Evolutionary conservation across 2,797 vertebrate species (phyloP).

Genomic region (Salmo trutta): DNA sequence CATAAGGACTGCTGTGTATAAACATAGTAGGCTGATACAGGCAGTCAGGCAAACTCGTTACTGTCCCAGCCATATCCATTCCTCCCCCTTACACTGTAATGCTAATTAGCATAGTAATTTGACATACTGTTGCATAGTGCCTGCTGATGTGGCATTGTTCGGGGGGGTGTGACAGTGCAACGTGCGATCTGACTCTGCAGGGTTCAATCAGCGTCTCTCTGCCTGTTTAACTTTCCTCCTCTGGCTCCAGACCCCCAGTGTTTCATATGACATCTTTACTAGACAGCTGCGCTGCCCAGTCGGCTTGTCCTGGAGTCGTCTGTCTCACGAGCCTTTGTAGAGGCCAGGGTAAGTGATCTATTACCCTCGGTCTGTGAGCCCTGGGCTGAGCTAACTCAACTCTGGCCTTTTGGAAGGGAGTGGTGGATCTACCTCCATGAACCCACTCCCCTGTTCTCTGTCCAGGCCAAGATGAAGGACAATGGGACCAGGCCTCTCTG

Average conservation of each 20-base stretch:
- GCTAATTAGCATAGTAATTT: too few relatives aligned
- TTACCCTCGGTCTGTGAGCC: not conserved
- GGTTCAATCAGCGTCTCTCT: not conserved
- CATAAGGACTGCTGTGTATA: not conserved
- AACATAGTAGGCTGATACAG: too few relatives aligned
- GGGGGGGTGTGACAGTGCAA: too few relatives aligned
- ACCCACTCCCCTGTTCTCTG: not conserved
- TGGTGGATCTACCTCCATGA: not conserved
- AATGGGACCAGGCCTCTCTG: not conserved
- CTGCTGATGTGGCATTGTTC: too few relatives aligned
- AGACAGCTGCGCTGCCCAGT: not conserved
- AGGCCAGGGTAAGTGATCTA: not conserved
- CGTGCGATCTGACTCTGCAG: too few relatives aligned
- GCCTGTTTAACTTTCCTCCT: not conserved
- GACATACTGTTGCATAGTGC: too few relatives aligned
- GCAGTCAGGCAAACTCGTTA: too few relatives aligned
- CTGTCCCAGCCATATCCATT: not conserved
- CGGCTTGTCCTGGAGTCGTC: not conserved
- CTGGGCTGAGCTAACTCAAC: not conserved
- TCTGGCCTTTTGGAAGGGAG: not conserved
- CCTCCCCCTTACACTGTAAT: not conserved
- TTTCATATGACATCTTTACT: slow-evolving; percentile 27
- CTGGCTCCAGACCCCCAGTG: slow-evolving; percentile 12
- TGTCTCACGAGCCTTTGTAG: not conserved
- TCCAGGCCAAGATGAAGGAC: not conserved